Evolutionary conservation across 2,113 vertebrate genomes (phyloP).

Genomic region (Perognathus longimembris): DNA sequence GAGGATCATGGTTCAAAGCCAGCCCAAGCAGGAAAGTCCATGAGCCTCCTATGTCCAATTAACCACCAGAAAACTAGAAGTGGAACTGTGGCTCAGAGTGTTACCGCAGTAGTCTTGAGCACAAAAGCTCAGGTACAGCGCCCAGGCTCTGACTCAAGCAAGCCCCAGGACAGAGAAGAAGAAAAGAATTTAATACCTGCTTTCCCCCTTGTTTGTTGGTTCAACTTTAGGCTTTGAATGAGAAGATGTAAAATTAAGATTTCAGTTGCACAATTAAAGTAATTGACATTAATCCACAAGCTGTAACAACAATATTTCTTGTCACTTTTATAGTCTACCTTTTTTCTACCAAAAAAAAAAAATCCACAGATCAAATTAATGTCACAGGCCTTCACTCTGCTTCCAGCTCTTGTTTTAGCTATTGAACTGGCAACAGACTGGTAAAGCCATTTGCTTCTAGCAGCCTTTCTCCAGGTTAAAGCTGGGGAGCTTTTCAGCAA

Average conservation of each 20-base stretch:
- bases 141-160: no score
- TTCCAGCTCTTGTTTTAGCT: neutral
- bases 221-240: constrained; percentile 4
- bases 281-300: neutral
- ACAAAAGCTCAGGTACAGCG: no score
- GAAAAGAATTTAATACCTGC: neutral
- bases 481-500: neutral
- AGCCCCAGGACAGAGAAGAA: no score
- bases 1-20: no score
- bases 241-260: neutral
- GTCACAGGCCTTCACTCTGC: neutral
- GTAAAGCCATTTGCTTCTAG: neutral
- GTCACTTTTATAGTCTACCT: neutral
- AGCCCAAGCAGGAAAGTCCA: no score
- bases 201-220: neutral
- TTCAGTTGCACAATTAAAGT: neutral
- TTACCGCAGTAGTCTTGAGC: no score
- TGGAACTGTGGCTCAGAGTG: no score
- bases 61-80: no score
- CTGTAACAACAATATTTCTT: neutral
- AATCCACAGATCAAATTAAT: neutral
- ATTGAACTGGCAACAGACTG: neutral
- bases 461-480: constrained; percentile 26
- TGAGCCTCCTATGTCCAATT: no score
- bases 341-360: neutral